These are phyloP conservation scores for Melanophora roralis DNA, from an alignment of 2,888 invertebrate species.

Conservation along the genomic window DNA sequence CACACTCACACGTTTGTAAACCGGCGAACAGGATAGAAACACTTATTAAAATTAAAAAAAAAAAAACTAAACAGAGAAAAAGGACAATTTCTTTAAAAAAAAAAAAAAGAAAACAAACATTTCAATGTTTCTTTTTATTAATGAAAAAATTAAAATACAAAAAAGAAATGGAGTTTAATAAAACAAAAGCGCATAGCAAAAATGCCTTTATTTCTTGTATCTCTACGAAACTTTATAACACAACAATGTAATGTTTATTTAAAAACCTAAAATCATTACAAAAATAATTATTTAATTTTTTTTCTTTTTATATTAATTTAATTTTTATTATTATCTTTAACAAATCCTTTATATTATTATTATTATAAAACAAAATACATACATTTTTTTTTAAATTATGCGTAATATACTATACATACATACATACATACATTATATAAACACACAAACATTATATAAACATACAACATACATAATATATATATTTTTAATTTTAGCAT, in stretches of 20 bases:
- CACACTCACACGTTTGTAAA: constrained; percentile 59
- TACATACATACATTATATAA: no score
- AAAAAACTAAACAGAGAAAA: constrained; percentile 19
- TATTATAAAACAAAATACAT: constrained; percentile 11
- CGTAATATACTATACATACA: constrained; percentile 19
- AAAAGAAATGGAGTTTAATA: constrained; percentile 21
- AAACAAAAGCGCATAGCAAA: constrained; percentile 47
- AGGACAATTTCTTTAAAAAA: constrained; percentile 39
- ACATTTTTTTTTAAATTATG: constrained; percentile 47
- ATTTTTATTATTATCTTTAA: constrained; percentile 56
- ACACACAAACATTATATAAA: constrained; percentile 37
- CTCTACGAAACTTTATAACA: constrained; percentile 39
- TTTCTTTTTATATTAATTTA: constrained; percentile 46
- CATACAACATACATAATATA: no score
- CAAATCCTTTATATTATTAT: constrained; percentile 38
- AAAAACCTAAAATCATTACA: constrained; percentile 34
- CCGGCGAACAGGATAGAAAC: constrained; percentile 63
- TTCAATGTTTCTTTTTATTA: constrained; percentile 38
- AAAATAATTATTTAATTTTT: constrained; percentile 48
- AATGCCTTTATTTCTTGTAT: constrained; percentile 47
- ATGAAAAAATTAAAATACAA: constrained; percentile 15
- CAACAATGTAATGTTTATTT: constrained; percentile 8
- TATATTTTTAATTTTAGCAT: constrained; percentile 61
- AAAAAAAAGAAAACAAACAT: constrained; percentile 11
- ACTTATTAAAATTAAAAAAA: constrained; percentile 49